Evolutionary conservation across 2,888 invertebrate species (phyloP).

Genomic region (Hirtodrosophila cameraria): DNA sequence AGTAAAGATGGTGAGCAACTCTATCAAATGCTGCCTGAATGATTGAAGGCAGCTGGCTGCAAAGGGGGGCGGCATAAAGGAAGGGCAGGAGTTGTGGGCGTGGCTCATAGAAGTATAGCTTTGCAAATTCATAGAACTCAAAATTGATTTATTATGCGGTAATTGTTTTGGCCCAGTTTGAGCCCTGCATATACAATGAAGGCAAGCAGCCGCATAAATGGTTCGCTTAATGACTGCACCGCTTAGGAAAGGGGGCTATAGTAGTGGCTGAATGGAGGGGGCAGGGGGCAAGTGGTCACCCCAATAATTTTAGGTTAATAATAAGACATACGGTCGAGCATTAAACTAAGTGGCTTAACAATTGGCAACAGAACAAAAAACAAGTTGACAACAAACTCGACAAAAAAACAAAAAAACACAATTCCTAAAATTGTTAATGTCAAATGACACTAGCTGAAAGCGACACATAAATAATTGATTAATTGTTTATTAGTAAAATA

Average conservation of each 20-base stretch:
- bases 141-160: slow-evolving; percentile 82
- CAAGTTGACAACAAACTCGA: not conserved
- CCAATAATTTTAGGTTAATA: slow-evolving; percentile 57
- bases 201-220: slow-evolving; percentile 50
- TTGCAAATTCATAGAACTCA: slow-evolving; percentile 73
- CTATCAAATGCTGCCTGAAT: slow-evolving; percentile 40
- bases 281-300: slow-evolving; percentile 20
- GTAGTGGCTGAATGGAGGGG: too few relatives aligned
- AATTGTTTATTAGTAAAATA: too few relatives aligned
- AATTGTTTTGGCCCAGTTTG: slow-evolving; percentile 81
- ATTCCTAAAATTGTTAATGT: not conserved
- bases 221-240: slow-evolving; percentile 52
- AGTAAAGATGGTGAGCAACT: slow-evolving; percentile 41
- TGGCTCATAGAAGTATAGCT: slow-evolving; percentile 46
- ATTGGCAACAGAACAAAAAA: slow-evolving; percentile 29
- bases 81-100: too few relatives aligned
- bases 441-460: not conserved
- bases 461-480: too few relatives aligned
- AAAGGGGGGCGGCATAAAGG: not conserved
- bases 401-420: not conserved
- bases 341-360: slow-evolving; percentile 50
- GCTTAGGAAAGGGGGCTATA: slow-evolving; percentile 32
- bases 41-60: slow-evolving; percentile 58
- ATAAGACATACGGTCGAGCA: slow-evolving; percentile 53
- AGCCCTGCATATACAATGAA: slow-evolving; percentile 64